A percentile compares a stretch with the other conserved stretches of the same genome.
These are phyloP conservation scores for Gymnocephalus cernua DNA, from an alignment of 2,113 vertebrate genomes.

Conservation along the genomic window DNA sequence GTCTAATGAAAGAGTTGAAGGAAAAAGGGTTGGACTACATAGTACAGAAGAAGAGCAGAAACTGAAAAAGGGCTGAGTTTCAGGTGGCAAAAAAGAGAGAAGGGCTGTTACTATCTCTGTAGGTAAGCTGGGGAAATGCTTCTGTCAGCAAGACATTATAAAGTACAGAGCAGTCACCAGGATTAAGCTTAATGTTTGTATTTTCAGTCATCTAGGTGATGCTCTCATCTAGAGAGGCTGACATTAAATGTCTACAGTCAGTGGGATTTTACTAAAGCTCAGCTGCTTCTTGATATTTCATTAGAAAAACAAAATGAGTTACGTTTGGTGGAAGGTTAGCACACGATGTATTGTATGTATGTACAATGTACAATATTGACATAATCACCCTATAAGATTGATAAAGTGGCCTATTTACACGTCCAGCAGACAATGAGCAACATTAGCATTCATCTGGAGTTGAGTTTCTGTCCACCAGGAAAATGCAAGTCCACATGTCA, in stretches of 20 bases:
- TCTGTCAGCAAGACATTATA: slow-evolving; percentile 35
- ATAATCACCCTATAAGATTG: not conserved
- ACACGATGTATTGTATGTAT: not conserved
- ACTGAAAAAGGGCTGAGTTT: not conserved
- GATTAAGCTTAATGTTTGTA: slow-evolving; percentile 18
- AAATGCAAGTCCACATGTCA: not conserved
- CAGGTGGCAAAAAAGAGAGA: not conserved
- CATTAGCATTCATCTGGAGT: not conserved
- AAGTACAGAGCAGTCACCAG: slow-evolving; percentile 6
- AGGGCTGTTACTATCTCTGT: slow-evolving; percentile 4
- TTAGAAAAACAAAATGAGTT: not conserved
- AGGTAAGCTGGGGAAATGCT: slow-evolving; percentile 2
- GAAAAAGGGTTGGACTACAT: not conserved
- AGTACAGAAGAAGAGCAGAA: not conserved
- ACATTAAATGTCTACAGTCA: no score
- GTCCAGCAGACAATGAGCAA: not conserved
- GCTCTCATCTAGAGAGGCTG: not conserved
- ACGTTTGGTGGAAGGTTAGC: not conserved
- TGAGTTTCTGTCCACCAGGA: not conserved
- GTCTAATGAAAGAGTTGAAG: not conserved
- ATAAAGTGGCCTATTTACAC: not conserved
- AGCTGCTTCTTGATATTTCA: not conserved
- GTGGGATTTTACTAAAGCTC: not conserved
- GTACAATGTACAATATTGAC: not conserved
- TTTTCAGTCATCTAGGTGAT: slow-evolving; percentile 5